These are phyloP conservation scores for Paramormyrops kingsleyae DNA, from an alignment of 2,113 vertebrate genomes.

Conservation along the genomic window DNA sequence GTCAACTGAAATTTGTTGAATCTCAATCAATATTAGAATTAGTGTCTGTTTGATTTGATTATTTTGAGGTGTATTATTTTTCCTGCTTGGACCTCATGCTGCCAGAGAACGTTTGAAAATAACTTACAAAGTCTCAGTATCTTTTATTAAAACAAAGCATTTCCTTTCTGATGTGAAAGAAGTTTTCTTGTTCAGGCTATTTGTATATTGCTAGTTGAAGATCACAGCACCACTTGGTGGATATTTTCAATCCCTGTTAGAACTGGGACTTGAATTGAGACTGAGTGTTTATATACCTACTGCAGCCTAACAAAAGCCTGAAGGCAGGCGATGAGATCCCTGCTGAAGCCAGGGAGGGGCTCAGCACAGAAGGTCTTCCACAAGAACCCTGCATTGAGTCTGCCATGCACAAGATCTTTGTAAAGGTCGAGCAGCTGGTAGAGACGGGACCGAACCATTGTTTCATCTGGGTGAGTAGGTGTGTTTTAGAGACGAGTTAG, in stretches of 20 bases:
- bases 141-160: background rate
- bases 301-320: background rate
- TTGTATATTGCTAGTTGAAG: background rate
- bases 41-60: background rate
- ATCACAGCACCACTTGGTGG: background rate
- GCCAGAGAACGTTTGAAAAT: background rate
- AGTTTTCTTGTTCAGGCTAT: background rate
- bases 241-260: background rate
- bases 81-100: background rate
- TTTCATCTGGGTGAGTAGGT: slow-evolving; percentile 44
- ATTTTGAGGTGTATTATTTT: background rate
- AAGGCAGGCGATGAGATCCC: background rate
- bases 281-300: background rate
- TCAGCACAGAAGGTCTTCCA: slow-evolving; percentile 6
- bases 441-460: slow-evolving; percentile 29
- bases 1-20: background rate
- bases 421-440: slow-evolving; percentile 37
- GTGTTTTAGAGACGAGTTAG: background rate
- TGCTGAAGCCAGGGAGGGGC: background rate
- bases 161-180: background rate
- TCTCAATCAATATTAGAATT: background rate
- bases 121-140: background rate
- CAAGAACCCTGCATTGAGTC: slow-evolving; percentile 26
- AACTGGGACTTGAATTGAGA: background rate
- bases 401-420: slow-evolving; percentile 38